Base-by-base conservation (phyloP, 2,113 vertebrate genomes). In the Grammomys dolichurus region DNA sequence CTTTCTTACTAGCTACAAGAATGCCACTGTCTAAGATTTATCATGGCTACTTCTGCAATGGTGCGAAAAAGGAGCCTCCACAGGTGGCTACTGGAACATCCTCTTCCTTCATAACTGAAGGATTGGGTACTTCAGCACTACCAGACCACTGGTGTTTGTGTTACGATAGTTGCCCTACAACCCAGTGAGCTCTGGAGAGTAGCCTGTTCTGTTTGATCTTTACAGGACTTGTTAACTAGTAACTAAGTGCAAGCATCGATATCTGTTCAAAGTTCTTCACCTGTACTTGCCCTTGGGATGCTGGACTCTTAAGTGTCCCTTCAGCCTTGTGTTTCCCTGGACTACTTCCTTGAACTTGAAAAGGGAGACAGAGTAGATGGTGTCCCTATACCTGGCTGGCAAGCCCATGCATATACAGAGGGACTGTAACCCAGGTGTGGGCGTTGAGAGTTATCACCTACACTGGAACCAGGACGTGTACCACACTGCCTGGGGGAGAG, bases 211-310 rank as follows among this genome's bases (percentile, higher is more conserved):
- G 46, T 75, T 87, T 95, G 69, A 63, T 56, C 73, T 93, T 86
- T 54, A 67, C 22, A 65, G 60, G 91, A 65, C 84, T 87, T 93
- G 81, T 95, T 94, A 96, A 82, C 65, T 73, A 89, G 9, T 91
- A 82, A 92, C 76, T 58, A 85, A 91, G n/a, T 81, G 43, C 58
- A 76, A 19, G 73, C 69, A 70, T 63, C 70, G 56, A 7, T 43
- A 87, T 40, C 76, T 81, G 67, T 28, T 70, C 43, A 72, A 12
- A 54, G 54, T 28, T 22, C 67, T 91, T 82, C 73, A 82, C 69
- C 60, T 69, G 17, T 3, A 82, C 69, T 91, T 96, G 36, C 28
- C 81, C 40, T 89, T 86, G 60, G 13, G 9, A n/a, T 51, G 60
- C 90, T 58, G 76, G 67, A 67, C 63, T 87, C 60, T 12, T 12